Base-by-base conservation (phyloP, 1,140 invertebrate genomes). In the Gryon sp. region DNA sequence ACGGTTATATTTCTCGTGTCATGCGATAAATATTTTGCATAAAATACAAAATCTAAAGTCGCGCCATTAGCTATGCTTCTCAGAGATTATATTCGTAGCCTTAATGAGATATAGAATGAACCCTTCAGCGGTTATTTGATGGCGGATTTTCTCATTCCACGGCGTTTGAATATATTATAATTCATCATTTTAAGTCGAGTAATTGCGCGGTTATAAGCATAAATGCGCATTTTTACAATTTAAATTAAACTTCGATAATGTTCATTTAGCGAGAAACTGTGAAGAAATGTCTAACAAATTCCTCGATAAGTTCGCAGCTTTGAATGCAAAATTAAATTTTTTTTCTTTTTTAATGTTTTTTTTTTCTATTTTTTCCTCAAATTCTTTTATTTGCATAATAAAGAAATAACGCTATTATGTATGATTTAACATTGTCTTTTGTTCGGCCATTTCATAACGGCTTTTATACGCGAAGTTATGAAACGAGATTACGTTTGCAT, bases 371-470 rank as follows among this genome's bases (percentile, higher is more conserved):
- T n/a, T n/a, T n/a, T n/a, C n/a, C n/a, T n/a, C n/a, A n/a, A n/a
- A n/a, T n/a, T n/a, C n/a, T 52, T 14, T 8, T 11, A 8, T 16
- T 34, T 18, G 20, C 36, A 12, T 69, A 53, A 60, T 55, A 48
- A 40, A 40, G 9, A 72, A 48, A 22, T 30, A 40, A 11, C 28
- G 16, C 24, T 60, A 72, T 57, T 72, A 46, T 63, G 57, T 41
- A 63, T 50, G 68, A 72, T 72, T 63, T 55, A 63, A 63, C 48
- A 72, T 48, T 57, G 41, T 63, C 68, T 57, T 63, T 63, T 57
- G 40, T 63, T 57, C 32, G 8, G 15, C 1, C 0, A 43, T 73
- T 63, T 63, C 69, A 65, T 72, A 73, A 73, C 43, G 4, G 34
- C 43, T n/a, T 57, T 53, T 73, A 40, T 48, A 57, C 2, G 57